phyloP scores from a whole-genome alignment of 2,113 vertebrate species.

The Zosterops japonicus region DNA sequence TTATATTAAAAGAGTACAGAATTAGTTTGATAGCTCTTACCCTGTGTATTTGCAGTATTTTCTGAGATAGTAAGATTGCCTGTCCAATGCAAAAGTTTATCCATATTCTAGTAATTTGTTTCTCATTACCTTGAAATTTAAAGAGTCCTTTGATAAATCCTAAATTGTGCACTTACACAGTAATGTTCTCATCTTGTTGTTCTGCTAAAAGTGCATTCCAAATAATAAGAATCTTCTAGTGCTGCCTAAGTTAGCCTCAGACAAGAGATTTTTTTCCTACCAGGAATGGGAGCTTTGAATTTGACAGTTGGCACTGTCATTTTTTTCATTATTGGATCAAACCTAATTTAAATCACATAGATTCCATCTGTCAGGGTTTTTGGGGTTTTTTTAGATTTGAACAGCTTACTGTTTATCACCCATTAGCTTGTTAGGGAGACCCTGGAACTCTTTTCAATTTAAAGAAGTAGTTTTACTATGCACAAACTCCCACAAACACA shows the following conservation, averaged over 20 bases:
- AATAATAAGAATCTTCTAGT: background rate
- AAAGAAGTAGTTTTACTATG: background rate
- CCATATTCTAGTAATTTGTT: background rate
- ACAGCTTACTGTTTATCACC: background rate
- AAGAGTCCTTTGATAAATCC: background rate
- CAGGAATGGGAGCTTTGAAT: background rate
- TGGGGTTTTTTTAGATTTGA: background rate
- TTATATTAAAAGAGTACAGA: background rate
- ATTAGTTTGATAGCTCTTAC: background rate
- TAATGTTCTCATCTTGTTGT: background rate
- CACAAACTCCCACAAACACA: background rate
- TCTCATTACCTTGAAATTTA: background rate
- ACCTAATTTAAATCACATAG: background rate
- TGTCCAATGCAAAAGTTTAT: background rate
- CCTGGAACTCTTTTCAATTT: background rate
- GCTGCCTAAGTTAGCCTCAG: background rate
- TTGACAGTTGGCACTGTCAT: background rate
- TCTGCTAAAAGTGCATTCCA: background rate
- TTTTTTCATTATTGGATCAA: background rate
- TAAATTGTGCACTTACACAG: background rate
- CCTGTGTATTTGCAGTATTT: background rate
- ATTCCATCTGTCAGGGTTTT: background rate
- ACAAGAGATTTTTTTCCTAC: background rate
- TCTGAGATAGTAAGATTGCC: background rate
- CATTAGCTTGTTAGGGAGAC: background rate